phyloP scores from a whole-genome alignment of 2,113 vertebrate genomes.

The Onychostoma macrolepis region DNA sequence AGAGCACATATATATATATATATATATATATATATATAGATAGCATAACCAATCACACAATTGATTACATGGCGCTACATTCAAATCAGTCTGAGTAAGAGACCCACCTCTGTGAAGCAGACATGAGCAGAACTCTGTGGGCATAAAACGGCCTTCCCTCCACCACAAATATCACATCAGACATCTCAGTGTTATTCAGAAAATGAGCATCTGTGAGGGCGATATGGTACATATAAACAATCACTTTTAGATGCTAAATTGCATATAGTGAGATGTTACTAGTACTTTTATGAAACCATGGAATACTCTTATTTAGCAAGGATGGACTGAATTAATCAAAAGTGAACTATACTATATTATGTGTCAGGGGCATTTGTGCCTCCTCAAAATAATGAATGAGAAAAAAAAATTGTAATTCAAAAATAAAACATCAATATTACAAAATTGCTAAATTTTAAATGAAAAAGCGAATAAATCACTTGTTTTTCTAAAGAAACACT shows the following conservation, averaged over 20 bases:
- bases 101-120: constrained; percentile 88
- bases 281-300: neutral
- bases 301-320: neutral
- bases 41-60: neutral
- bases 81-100: neutral
- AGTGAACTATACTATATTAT: neutral
- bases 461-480: no score
- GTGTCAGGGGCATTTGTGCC: no score
- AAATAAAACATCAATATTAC: no score
- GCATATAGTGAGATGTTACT: neutral
- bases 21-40: no score
- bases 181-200: constrained; percentile 95
- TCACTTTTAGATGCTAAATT: neutral
- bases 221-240: neutral
- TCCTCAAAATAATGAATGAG: no score
- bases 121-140: constrained; percentile 92
- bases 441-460: no score
- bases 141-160: constrained; percentile 89
- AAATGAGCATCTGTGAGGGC: constrained; percentile 84
- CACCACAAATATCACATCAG: constrained; percentile 89
- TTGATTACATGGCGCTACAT: neutral
- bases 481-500: no score
- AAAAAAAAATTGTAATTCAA: no score
- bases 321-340: neutral
- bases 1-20: neutral